Percentiles rank a stretch among this genome's conserved stretches.
These are phyloP conservation scores for Cyclopterus lumpus DNA, from an alignment of 2,797 vertebrate species.

Conservation along the genomic window DNA sequence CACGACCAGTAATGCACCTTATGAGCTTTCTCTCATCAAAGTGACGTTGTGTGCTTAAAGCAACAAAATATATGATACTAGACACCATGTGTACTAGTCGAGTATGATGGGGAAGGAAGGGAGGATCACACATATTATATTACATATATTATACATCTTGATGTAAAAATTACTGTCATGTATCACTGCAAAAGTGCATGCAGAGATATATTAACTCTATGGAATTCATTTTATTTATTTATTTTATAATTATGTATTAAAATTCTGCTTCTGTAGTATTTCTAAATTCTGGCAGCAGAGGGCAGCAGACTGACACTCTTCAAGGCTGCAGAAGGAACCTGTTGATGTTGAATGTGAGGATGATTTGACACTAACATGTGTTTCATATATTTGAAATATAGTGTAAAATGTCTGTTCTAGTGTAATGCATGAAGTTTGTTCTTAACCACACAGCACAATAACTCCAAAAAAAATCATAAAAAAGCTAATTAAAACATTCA, in stretches of 20 bases:
- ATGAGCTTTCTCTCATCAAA: neutral
- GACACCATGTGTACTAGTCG: neutral
- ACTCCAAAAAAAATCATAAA: neutral
- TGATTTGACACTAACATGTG: neutral
- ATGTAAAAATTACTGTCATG: neutral
- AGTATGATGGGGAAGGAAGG: neutral
- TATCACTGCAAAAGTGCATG: neutral
- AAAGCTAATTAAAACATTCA: neutral
- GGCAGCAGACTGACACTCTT: constrained; percentile 71
- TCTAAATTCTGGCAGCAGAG: constrained; percentile 63
- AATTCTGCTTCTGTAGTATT: neutral
- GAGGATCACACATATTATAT: neutral
- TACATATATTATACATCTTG: neutral
- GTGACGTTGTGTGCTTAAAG: neutral
- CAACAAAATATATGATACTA: neutral
- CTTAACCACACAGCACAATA: neutral
- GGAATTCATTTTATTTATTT: neutral
- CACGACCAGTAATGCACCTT: neutral
- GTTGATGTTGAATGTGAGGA: neutral
- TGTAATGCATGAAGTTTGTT: neutral
- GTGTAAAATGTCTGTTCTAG: neutral
- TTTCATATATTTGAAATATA: neutral
- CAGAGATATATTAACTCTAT: neutral
- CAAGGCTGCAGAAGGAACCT: neutral
- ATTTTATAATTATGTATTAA: neutral